Evolutionary conservation across 2,888 invertebrate species (phyloP).

Genomic region (Abrostola tripartita): DNA sequence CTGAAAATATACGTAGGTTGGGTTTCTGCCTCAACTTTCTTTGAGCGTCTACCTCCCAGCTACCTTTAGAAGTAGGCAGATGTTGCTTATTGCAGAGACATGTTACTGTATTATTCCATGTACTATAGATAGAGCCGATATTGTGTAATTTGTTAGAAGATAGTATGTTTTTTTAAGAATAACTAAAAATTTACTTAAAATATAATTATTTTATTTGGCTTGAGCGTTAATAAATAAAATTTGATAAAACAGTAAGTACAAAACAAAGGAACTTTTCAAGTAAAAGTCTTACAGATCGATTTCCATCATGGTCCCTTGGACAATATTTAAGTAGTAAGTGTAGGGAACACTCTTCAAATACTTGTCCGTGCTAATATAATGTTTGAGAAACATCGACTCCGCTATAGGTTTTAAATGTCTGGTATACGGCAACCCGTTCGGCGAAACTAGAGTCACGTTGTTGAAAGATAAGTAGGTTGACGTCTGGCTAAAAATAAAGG

Average conservation of each 20-base stretch:
- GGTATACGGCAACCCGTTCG: conserved; percentile 85
- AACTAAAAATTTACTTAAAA: too few relatives aligned
- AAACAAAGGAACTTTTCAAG: neutral
- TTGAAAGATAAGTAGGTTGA: conserved; percentile 88
- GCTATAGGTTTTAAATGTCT: conserved; percentile 67
- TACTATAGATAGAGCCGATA: too few relatives aligned
- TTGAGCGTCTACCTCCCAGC: too few relatives aligned
- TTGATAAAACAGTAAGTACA: too few relatives aligned
- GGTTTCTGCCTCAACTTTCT: too few relatives aligned
- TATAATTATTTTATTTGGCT: too few relatives aligned
- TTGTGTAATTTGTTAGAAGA: too few relatives aligned
- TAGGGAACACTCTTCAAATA: conserved; percentile 88
- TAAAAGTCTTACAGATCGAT: conserved; percentile 84
- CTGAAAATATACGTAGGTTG: conserved; percentile 65
- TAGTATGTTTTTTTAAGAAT: too few relatives aligned
- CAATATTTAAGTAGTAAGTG: conserved; percentile 90
- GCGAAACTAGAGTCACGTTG: conserved; percentile 91
- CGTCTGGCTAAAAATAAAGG: conserved; percentile 68
- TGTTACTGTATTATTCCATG: too few relatives aligned
- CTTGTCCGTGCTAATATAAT: conserved; percentile 80
- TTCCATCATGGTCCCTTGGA: conserved; percentile 87
- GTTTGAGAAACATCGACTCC: conserved; percentile 84
- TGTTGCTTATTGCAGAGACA: too few relatives aligned
- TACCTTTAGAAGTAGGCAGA: too few relatives aligned
- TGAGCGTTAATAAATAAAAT: too few relatives aligned